Conservation (phyloP, 2,888 invertebrate genomes). For the Lasioglossum vierecki region DNA sequence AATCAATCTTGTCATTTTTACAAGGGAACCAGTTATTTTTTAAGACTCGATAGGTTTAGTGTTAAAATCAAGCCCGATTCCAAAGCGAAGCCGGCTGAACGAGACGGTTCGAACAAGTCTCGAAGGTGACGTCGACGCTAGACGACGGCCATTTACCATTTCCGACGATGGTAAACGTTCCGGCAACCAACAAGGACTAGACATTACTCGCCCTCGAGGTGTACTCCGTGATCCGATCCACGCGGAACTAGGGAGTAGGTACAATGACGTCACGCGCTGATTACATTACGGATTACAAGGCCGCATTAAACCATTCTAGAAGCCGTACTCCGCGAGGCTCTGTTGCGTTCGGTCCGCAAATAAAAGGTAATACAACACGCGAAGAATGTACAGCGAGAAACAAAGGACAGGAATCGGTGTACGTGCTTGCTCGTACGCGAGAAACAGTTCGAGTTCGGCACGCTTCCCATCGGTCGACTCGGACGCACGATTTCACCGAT, state of each 20-base stretch:
- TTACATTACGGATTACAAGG: constrained; percentile 70
- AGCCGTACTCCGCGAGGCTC: constrained; percentile 52
- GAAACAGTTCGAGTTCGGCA: neutral
- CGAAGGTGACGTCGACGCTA: neutral
- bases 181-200: neutral
- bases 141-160: neutral
- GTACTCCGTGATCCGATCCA: constrained; percentile 49
- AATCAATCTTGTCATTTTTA: too few relatives aligned
- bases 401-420: neutral
- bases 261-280: constrained; percentile 60
- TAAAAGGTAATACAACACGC: constrained; percentile 47
- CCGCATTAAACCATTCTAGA: constrained; percentile 61
- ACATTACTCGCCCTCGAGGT: constrained; percentile 37
- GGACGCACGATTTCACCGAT: neutral
- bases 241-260: constrained; percentile 48
- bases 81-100: neutral
- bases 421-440: neutral
- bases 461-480: neutral
- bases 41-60: too few relatives aligned
- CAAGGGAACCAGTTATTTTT: too few relatives aligned
- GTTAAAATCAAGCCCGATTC: neutral
- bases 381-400: constrained; percentile 18
- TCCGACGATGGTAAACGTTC: neutral
- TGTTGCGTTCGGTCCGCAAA: constrained; percentile 43
- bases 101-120: neutral